phyloP scores from a whole-genome alignment of 2,797 vertebrate species.

The Fringilla coelebs region DNA sequence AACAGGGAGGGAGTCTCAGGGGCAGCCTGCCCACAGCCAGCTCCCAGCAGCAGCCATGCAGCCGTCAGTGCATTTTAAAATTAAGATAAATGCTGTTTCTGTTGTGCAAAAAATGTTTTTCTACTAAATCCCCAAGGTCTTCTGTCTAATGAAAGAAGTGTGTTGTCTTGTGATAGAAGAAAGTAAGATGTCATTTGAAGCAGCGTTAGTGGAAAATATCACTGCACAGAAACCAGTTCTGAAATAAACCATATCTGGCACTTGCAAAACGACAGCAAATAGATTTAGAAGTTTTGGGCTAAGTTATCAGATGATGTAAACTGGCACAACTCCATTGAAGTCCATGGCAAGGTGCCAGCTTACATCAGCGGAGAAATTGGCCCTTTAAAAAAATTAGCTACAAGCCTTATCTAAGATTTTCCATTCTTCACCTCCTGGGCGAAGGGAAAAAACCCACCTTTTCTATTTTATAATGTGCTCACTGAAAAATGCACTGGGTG shows the following conservation, averaged over 20 bases:
- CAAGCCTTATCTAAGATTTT: constrained; percentile 43
- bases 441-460: neutral
- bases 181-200: neutral
- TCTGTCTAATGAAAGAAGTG: constrained; percentile 23
- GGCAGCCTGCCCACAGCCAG: neutral
- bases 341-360: constrained; percentile 38
- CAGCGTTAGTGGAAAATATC: constrained; percentile 1
- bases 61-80: neutral
- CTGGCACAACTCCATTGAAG: constrained; percentile 49
- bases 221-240: neutral
- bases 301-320: constrained; percentile 56
- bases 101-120: neutral
- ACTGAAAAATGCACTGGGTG: neutral
- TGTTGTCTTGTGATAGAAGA: neutral
- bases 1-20: accelerated
- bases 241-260: constrained; percentile 19
- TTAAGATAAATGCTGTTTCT: neutral
- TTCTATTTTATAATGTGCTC: neutral
- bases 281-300: constrained; percentile 46
- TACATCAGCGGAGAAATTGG: constrained; percentile 51
- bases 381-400: constrained; percentile 32
- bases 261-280: constrained; percentile 37
- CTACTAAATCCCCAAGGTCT: neutral
- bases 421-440: constrained; percentile 41
- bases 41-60: neutral